Evolutionary conservation across 2,797 vertebrate genomes (phyloP).

Genomic region (Sciurus carolinensis): DNA sequence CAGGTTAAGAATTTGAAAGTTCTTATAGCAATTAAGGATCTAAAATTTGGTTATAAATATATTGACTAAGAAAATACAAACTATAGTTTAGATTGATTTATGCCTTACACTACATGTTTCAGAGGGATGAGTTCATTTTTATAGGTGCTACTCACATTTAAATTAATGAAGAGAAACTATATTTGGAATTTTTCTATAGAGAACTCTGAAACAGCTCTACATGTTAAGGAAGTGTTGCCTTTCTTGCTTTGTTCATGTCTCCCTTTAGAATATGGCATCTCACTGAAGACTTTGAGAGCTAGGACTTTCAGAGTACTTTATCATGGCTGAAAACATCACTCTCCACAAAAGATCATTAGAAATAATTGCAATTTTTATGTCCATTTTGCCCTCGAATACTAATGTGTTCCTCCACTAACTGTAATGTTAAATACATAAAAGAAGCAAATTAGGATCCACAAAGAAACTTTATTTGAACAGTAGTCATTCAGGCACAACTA

Average conservation of each 20-base stretch:
- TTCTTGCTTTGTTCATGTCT: slow-evolving; percentile 59
- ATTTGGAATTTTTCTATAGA: slow-evolving; percentile 67
- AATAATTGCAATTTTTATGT: background rate
- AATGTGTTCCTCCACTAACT: background rate
- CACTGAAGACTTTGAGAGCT: background rate
- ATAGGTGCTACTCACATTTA: background rate
- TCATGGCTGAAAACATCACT: background rate
- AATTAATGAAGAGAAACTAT: slow-evolving; percentile 66
- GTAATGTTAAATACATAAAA: background rate
- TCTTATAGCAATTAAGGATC: background rate
- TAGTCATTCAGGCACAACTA: background rate
- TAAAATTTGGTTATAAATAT: background rate
- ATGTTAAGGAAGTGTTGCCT: slow-evolving; percentile 71
- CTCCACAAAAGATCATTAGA: background rate
- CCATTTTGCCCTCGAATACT: background rate
- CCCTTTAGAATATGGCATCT: background rate
- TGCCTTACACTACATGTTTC: background rate
- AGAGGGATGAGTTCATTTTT: background rate
- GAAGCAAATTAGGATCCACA: background rate
- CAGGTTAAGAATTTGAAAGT: background rate
- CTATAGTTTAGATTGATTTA: background rate
- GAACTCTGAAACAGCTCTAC: slow-evolving; percentile 70
- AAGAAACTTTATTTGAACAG: background rate
- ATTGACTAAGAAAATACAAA: background rate
- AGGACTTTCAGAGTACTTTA: background rate